Evolutionary conservation across 2,113 vertebrate species (phyloP).

Genomic region (Dicrurus megarhynchus): DNA sequence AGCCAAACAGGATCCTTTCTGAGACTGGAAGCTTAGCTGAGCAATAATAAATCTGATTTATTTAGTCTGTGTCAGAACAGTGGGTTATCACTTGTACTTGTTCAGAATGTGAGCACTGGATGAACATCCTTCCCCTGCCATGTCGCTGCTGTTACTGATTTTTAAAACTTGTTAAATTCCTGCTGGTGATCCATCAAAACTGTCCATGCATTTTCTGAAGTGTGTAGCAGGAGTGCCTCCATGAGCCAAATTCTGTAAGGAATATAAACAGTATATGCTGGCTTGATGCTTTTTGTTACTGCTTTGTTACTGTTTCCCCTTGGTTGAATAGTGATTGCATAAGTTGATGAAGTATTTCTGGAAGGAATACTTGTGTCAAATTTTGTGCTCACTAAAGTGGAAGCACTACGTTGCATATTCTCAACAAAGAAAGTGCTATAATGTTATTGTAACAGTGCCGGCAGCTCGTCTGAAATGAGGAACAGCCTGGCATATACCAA

Average conservation of each 20-base stretch:
- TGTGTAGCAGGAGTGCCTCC: not conserved
- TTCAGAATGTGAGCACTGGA: not conserved
- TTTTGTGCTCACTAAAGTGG: not conserved
- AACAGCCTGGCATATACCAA: not conserved
- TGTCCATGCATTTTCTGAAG: not conserved
- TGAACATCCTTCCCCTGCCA: not conserved
- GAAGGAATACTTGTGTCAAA: not conserved
- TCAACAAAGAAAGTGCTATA: not conserved
- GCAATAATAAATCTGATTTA: not conserved
- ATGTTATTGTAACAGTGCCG: not conserved
- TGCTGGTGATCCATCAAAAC: not conserved
- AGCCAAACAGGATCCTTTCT: not conserved
- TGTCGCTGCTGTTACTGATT: not conserved
- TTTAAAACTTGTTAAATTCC: not conserved
- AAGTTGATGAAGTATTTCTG: not conserved
- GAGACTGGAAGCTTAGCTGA: not conserved
- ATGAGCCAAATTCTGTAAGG: not conserved
- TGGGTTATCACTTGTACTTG: not conserved
- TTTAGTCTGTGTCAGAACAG: not conserved
- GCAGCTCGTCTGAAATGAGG: not conserved
- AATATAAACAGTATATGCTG: not conserved
- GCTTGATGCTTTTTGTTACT: not conserved
- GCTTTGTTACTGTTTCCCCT: not conserved
- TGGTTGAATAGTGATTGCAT: not conserved
- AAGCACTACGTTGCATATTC: not conserved